phyloP scores from a whole-genome alignment of 2,888 invertebrate genomes.

The Lithophane ornitopus region DNA sequence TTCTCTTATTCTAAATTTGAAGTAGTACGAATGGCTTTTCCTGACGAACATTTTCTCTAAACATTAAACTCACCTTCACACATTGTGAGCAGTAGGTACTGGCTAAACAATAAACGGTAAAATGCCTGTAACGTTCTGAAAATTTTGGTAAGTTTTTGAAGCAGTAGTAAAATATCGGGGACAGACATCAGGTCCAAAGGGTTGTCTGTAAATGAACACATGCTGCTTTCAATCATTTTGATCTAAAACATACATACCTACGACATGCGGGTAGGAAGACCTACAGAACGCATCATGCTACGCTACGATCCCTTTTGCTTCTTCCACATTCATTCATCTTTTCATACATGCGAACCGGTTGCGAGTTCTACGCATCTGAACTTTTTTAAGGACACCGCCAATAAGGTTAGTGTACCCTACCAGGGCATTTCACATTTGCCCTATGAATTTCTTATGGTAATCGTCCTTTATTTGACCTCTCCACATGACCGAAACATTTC shows the following conservation, averaged over 20 bases:
- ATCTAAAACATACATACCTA: conserved; percentile 30
- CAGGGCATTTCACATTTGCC: conserved; percentile 29
- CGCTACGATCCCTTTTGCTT: conserved; percentile 47
- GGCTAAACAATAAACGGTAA: background rate
- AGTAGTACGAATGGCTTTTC: conserved; percentile 5
- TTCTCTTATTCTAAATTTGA: conserved; percentile 3
- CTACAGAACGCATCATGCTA: conserved; percentile 38
- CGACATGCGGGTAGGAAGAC: conserved; percentile 16
- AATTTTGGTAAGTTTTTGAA: conserved; percentile 2
- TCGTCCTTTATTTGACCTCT: conserved; percentile 25
- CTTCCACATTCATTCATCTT: conserved; percentile 59
- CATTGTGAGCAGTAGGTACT: background rate
- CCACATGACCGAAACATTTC: conserved; percentile 21
- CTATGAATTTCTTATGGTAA: conserved; percentile 26
- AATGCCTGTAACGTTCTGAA: background rate
- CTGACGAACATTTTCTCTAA: background rate
- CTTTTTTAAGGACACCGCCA: conserved; percentile 59
- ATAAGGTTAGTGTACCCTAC: conserved; percentile 57
- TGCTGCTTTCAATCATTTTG: conserved; percentile 17
- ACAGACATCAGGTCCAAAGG: background rate
- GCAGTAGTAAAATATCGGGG: background rate
- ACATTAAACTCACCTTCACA: background rate
- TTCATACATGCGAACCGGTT: conserved; percentile 57
- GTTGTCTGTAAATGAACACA: conserved; percentile 12
- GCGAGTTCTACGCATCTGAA: conserved; percentile 59